Base-by-base conservation (phyloP, 2,888 invertebrate species). In the Marasmarcha lunaedactyla region DNA sequence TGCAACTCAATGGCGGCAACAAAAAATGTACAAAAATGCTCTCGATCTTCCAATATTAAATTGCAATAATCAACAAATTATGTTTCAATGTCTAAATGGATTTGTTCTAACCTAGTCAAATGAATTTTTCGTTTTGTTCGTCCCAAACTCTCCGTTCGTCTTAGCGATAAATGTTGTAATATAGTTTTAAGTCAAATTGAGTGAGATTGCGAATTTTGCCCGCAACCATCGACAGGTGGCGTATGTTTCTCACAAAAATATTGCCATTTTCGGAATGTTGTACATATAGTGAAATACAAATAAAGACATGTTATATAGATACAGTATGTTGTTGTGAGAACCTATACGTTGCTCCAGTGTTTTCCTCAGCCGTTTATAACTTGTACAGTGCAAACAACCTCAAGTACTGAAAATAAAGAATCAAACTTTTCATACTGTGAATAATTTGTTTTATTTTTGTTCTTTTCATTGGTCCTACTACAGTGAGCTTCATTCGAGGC, bases 341-440 rank as follows among this genome's bases (percentile, higher is more conserved):
- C 44, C 49, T 41, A 20, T 37, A 35, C 9, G 39, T 38, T 44
- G 49, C 51, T 30, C 30, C 30, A 30, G 30, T 30, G 30, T 4
- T 30, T 11, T 46, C 50, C 46, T 41, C 44, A 38, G 50, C 46
- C 35, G 30, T 48, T 47, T 36, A 39, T 49, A 44, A 48, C 45
- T 53, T 71, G 70, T 71, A 70, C 69, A 72, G 67, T 65, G 50
- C 59, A 55, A 59, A 53, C 30, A 30, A 30, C 20, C 20, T 7
- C 2, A 11, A 30, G 30, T 30, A 30, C 30, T 30, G 30, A 30
- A 30, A 30, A 30, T 30, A 76, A 77, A 72, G 56, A 72, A 77
- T 74, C 72, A 67, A 66, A 71, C 62, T 76, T 79, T 78, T 66
- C 71, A 70, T 68, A 68, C 64, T 67, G 70, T 61, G 57, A 48